These are phyloP conservation scores for Holacanthus passer DNA, from an alignment of 2,113 vertebrate genomes.

Conservation along the genomic window DNA sequence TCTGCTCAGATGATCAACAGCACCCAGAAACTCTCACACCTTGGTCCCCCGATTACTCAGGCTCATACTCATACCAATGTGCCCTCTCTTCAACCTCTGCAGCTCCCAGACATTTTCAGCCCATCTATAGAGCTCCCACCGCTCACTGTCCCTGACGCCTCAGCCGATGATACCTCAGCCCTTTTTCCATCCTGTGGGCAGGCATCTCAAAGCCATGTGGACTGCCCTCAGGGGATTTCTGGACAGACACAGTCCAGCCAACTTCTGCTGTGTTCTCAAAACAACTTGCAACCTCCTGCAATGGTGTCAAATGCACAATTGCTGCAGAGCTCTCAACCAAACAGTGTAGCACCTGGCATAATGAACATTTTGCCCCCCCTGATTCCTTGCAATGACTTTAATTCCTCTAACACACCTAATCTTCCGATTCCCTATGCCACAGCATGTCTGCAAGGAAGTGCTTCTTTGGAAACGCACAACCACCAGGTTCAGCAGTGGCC, in stretches of 20 bases:
- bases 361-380: slow-evolving; percentile 46
- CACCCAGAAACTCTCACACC: slow-evolving; percentile 49
- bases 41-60: neutral
- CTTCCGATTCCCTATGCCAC: slow-evolving; percentile 33
- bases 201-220: neutral
- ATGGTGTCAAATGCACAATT: slow-evolving; percentile 32
- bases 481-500: slow-evolving; percentile 50
- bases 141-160: slow-evolving; percentile 44
- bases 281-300: slow-evolving; percentile 1
- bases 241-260: slow-evolving; percentile 25
- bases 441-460: slow-evolving; percentile 31
- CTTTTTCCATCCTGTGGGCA: slow-evolving; percentile 53
- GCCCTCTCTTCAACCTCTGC: slow-evolving; percentile 63
- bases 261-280: slow-evolving; percentile 26
- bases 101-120: slow-evolving; percentile 75
- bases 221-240: neutral
- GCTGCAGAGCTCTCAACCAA: slow-evolving; percentile 36
- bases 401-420: neutral
- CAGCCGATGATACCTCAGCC: neutral
- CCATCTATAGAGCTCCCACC: slow-evolving; percentile 63
- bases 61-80: slow-evolving; percentile 9
- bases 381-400: slow-evolving; percentile 62
- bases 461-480: slow-evolving; percentile 15
- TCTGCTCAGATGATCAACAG: neutral
- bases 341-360: neutral